Evolutionary conservation across 2,888 invertebrate species (phyloP).

Genomic region (Cosmorhoe ocellata): DNA sequence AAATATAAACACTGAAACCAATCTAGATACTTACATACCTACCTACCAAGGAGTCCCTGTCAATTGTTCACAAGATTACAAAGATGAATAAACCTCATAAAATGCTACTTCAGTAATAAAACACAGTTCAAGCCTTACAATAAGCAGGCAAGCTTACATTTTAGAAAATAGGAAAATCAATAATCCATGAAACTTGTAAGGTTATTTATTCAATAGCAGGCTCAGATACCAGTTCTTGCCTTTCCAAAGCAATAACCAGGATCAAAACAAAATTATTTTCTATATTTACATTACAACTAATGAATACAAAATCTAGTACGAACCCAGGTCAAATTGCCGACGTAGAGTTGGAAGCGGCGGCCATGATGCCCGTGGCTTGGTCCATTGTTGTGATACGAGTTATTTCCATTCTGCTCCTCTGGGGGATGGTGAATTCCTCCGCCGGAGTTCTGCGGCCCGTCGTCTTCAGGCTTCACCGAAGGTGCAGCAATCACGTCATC

Average conservation of each 20-base stretch:
- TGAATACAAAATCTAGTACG: slow-evolving; percentile 76
- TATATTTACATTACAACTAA: slow-evolving; percentile 72
- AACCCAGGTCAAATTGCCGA: slow-evolving; percentile 99
- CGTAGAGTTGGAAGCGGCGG: slow-evolving; percentile 95
- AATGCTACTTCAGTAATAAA: slow-evolving; percentile 1
- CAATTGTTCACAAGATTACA: background rate
- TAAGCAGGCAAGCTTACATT: background rate
- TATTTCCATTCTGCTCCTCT: slow-evolving; percentile 86
- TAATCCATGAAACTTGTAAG: background rate
- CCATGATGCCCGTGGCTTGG: slow-evolving; percentile 89
- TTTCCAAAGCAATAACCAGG: slow-evolving; percentile 47
- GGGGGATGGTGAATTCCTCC: slow-evolving; percentile 77
- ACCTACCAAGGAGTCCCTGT: background rate
- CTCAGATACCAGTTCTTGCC: slow-evolving; percentile 40
- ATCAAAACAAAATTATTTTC: slow-evolving; percentile 50
- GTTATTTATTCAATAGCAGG: slow-evolving; percentile 25
- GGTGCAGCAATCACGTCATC: slow-evolving; percentile 96
- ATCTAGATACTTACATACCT: too few relatives aligned
- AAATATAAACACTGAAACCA: too few relatives aligned
- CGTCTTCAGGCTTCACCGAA: slow-evolving; percentile 83
- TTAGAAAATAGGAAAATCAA: slow-evolving; percentile 10
- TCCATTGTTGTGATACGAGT: slow-evolving; percentile 87
- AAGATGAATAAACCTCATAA: background rate
- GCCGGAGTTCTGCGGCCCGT: slow-evolving; percentile 65
- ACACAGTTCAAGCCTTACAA: slow-evolving; percentile 6